Conservation (phyloP, 2,113 vertebrate genomes). For the mouse (Mus musculus) region GRCm39 chr4:58000501-58001000, state of each 20-base stretch:
- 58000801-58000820: constrained; percentile 7
- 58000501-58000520: neutral
- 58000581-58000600: neutral
- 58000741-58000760: neutral
- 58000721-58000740: constrained; percentile 12
- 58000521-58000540: neutral
- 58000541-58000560: neutral
- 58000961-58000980: neutral
- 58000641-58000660: neutral
- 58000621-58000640: neutral
- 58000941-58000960: neutral
- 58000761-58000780: neutral
- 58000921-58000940: neutral
- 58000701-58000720: neutral
- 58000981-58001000: neutral
- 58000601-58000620: neutral
- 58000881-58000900: neutral
- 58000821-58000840: neutral
- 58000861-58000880: neutral
- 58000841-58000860: neutral
- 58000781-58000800: neutral
- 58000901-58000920: neutral
- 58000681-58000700: constrained; percentile 16
- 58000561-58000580: neutral
- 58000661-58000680: neutral